Evolutionary conservation across 2,797 vertebrate genomes (phyloP).

Genomic region (Lagodon rhomboides): DNA sequence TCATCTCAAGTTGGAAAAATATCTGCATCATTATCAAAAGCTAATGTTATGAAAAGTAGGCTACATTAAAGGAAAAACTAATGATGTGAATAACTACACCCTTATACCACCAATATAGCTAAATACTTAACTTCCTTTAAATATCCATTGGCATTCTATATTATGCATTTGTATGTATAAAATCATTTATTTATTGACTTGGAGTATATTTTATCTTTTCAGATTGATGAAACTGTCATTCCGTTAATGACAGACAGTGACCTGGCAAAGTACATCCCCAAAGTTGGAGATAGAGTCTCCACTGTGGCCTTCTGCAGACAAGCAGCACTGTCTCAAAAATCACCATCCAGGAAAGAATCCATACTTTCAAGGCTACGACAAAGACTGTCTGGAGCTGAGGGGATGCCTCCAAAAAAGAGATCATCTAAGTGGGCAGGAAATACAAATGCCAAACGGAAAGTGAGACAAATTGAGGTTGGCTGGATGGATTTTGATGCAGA

Average conservation of each 20-base stretch:
- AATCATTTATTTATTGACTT: too few relatives aligned
- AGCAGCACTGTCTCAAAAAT: background rate
- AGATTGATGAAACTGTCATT: constrained; percentile 10
- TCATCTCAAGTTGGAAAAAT: too few relatives aligned
- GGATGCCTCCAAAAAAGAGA: background rate
- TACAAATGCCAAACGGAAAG: background rate
- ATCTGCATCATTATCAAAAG: too few relatives aligned
- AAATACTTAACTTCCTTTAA: too few relatives aligned
- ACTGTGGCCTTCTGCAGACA: constrained; percentile 3
- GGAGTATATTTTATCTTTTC: background rate
- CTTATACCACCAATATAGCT: too few relatives aligned
- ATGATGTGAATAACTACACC: too few relatives aligned
- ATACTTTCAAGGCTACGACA: constrained; percentile 1
- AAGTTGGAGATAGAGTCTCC: background rate
- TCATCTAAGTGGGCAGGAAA: background rate
- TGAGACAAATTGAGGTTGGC: background rate
- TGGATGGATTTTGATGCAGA: background rate
- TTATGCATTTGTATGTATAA: too few relatives aligned
- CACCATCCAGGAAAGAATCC: background rate
- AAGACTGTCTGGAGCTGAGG: background rate
- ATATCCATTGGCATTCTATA: too few relatives aligned
- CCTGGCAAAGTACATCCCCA: constrained; percentile 2
- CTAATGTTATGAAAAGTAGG: too few relatives aligned
- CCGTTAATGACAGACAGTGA: constrained; percentile 4
- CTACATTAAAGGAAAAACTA: too few relatives aligned